Percentiles rank a stretch among this genome's conserved stretches.
Evolutionary conservation across 2,888 invertebrate species (phyloP).

Genomic region (Hymenopus coronatus): DNA sequence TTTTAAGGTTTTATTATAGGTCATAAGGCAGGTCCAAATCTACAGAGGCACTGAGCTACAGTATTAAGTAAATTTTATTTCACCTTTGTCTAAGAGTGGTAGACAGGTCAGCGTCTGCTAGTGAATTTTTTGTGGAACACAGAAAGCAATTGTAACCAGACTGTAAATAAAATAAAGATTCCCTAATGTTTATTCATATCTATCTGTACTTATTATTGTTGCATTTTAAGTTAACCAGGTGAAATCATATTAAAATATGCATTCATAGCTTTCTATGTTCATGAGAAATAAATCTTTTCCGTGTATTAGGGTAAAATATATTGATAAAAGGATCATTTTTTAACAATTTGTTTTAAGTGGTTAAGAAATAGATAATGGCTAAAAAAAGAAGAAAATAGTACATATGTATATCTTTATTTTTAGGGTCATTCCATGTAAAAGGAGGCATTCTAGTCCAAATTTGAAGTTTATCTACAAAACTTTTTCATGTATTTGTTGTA

Average conservation of each 20-base stretch:
- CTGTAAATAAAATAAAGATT: background rate
- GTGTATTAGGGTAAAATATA: too few relatives aligned
- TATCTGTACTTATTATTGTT: background rate
- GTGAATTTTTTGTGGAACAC: background rate
- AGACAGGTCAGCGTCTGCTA: background rate
- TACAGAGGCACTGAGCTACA: background rate
- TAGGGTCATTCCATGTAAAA: too few relatives aligned
- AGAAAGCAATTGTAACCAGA: background rate
- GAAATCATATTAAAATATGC: background rate
- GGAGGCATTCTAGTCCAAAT: too few relatives aligned
- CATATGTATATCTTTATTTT: too few relatives aligned
- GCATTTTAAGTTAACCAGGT: background rate
- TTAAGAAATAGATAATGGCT: too few relatives aligned
- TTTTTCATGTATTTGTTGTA: too few relatives aligned
- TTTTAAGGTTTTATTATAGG: background rate
- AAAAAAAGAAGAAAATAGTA: too few relatives aligned
- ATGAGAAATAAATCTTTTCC: background rate
- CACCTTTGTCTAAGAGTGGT: background rate
- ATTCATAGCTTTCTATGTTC: background rate
- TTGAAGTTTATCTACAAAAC: too few relatives aligned
- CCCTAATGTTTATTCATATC: background rate
- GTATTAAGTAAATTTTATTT: background rate
- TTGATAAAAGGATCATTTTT: too few relatives aligned
- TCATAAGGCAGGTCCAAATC: background rate
- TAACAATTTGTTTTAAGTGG: too few relatives aligned